Base-by-base conservation (phyloP, 2,888 invertebrate genomes). In the Rhagonycha fulva region DNA sequence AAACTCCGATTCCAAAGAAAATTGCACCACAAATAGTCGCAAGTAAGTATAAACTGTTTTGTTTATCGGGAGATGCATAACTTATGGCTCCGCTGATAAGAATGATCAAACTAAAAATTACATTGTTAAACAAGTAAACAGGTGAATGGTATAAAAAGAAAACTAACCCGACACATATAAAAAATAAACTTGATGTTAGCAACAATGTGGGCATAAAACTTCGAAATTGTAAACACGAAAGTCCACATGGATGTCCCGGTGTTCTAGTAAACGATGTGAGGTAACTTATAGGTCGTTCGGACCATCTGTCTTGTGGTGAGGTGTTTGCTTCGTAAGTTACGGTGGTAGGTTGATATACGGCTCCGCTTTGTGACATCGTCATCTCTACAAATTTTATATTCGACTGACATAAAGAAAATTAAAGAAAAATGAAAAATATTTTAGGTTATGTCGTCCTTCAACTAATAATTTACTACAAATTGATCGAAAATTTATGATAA, bases 321-420 rank as follows among this genome's bases (percentile, higher is more conserved):
- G 85, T 82, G 82, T 88, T 85, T 79, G 88, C 83, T 86, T 94
- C 94, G 86, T 94, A 94, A 73, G 93, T 93, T 80, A 94, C 93
- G 81, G 94, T 94, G 78, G 94, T 94, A 14, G 94, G 94, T 86
- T 94, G 94, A 88, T 94, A 94, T 68, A 94, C 94, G 77, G 94
- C 93, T 85, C 92, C 92, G 79, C 88, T 89, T 74, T 91, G 90
- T 81, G 93, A 92, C 93, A 93, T 93, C 86, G 87, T 90, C 47
- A 60, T 73, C 7, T 66, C 76, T 76, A 68, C n/a, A 69, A 66
- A 14, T 9, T 24, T 23, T 62, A 23, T 3, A 19, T 62, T 24
- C 63, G 19, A 66, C 9, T 9, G n/a, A 12, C 5, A n/a, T 63
- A 63, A 11, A 5, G 5, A 32, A 32, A 12, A 12, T 1, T 32